Percentiles rank a stretch among this genome's conserved stretches.
Conservation (phyloP, 2,797 vertebrate genomes). For the Eulemur albifrons region DNA sequence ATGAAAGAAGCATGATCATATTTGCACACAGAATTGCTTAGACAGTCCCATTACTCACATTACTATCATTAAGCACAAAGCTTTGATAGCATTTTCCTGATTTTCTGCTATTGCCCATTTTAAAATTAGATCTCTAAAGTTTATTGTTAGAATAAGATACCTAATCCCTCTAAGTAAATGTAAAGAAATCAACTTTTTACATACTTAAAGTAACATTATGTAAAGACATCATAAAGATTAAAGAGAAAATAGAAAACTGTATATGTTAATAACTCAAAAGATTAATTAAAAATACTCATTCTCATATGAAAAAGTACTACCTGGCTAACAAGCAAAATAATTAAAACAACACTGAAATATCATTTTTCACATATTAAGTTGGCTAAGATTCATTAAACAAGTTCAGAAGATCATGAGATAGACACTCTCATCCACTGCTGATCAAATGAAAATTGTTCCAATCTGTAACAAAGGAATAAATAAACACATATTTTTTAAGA, state of each 20-base stretch:
- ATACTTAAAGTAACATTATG: not conserved
- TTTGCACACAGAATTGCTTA: not conserved
- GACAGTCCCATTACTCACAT: not conserved
- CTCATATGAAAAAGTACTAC: not conserved
- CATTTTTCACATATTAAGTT: not conserved
- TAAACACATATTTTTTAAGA: not conserved
- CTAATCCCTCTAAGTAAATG: not conserved
- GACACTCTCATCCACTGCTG: not conserved
- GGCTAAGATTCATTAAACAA: not conserved
- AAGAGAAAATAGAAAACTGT: not conserved
- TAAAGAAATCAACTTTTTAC: not conserved
- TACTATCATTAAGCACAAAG: not conserved
- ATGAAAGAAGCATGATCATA: not conserved
- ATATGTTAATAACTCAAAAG: not conserved
- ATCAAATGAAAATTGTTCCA: not conserved
- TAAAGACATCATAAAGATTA: not conserved
- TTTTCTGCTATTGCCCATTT: not conserved
- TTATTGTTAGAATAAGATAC: not conserved
- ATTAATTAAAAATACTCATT: not conserved
- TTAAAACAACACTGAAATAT: not conserved
- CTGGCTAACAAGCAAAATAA: not conserved
- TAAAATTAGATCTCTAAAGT: not conserved
- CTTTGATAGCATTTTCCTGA: not conserved
- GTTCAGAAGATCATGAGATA: not conserved
- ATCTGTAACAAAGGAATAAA: not conserved